Percentiles rank a stretch among this genome's conserved stretches.
phyloP scores from a whole-genome alignment of 2,888 invertebrate species.

The Caenorhabditis sp. region DNA sequence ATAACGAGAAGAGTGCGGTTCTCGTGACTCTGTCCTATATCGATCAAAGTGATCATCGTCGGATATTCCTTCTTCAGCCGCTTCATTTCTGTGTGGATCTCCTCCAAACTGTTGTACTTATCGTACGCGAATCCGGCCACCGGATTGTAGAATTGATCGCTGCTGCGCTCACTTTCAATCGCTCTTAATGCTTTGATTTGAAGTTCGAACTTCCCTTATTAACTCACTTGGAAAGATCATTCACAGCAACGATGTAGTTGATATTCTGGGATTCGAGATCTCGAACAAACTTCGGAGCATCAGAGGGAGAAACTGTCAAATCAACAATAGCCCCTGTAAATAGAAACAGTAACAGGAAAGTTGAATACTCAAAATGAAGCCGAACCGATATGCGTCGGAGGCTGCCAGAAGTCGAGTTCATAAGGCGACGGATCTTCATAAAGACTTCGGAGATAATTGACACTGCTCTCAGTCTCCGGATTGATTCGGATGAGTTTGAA shows the following conservation, averaged over 20 bases:
- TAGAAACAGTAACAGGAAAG: too few species aligned
- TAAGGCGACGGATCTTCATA: conserved; percentile 71
- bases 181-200: conserved; percentile 69
- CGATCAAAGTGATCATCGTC: conserved; percentile 74
- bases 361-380: too few species aligned
- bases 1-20: conserved; percentile 71
- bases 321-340: conserved; percentile 71
- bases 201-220: too few species aligned
- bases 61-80: conserved; percentile 70
- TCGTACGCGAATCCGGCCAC: conserved; percentile 68
- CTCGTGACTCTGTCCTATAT: conserved; percentile 77
- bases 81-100: conserved; percentile 64
- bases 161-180: conserved; percentile 66
- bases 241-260: conserved; percentile 75
- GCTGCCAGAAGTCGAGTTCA: conserved; percentile 77
- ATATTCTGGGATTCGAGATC: conserved; percentile 72
- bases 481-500: conserved; percentile 77
- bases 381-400: conserved; percentile 69
- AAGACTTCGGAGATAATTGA: conserved; percentile 70
- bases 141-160: conserved; percentile 58
- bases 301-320: conserved; percentile 71
- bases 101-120: conserved; percentile 67
- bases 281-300: conserved; percentile 71
- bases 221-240: conserved; percentile 75
- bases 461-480: conserved; percentile 70